These are phyloP conservation scores for Salvelinus fontinalis DNA, from an alignment of 2,113 vertebrate species.

Conservation along the genomic window DNA sequence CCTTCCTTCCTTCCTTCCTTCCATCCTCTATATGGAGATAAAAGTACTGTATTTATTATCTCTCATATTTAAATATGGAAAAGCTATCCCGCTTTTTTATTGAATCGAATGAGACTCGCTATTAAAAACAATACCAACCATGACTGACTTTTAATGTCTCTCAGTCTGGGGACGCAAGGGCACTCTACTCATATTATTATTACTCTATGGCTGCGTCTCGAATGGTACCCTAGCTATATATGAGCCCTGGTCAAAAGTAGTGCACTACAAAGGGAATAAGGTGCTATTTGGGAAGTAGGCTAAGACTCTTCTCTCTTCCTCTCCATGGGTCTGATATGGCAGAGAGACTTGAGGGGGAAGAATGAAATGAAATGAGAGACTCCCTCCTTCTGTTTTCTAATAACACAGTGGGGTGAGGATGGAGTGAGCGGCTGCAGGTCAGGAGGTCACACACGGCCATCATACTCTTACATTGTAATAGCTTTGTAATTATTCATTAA, in stretches of 20 bases:
- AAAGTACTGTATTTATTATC: slow-evolving; percentile 23
- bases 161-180: neutral
- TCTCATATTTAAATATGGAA: slow-evolving; percentile 51
- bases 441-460: neutral
- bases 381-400: neutral
- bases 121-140: slow-evolving; percentile 53
- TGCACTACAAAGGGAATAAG: too few relatives aligned
- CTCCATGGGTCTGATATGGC: too few relatives aligned
- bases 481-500: neutral
- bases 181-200: slow-evolving; percentile 6
- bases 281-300: too few relatives aligned
- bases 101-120: slow-evolving; percentile 47
- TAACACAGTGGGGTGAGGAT: slow-evolving; percentile 10
- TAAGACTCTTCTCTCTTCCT: too few relatives aligned
- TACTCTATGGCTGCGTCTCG: neutral
- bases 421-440: neutral
- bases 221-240: too few relatives aligned
- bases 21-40: neutral
- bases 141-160: slow-evolving; percentile 53
- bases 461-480: neutral
- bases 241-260: too few relatives aligned
- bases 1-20: too few relatives aligned
- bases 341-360: too few relatives aligned
- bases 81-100: slow-evolving; percentile 48
- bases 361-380: too few relatives aligned